These are phyloP conservation scores for Eupelmus urozonus DNA, from an alignment of 2,888 invertebrate species.

Conservation along the genomic window DNA sequence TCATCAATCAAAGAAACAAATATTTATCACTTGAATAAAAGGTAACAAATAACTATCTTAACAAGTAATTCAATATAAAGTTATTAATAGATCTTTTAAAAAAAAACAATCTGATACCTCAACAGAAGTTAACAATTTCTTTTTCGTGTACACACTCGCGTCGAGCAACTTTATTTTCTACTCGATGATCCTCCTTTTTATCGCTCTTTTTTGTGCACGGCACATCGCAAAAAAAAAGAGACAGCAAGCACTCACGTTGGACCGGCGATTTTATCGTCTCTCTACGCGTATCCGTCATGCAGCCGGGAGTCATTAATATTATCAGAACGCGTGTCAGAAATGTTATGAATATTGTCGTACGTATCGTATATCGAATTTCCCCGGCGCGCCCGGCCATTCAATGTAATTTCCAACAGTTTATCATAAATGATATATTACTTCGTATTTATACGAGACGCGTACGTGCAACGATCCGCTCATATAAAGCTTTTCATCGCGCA, in stretches of 20 bases:
- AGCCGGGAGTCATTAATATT: slow-evolving; percentile 48
- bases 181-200: neutral
- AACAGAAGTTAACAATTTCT: no score
- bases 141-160: no score
- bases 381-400: slow-evolving; percentile 20
- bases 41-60: no score
- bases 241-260: neutral
- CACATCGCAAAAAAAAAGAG: neutral
- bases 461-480: neutral
- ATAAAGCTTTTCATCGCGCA: slow-evolving; percentile 39
- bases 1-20: no score
- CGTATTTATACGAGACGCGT: slow-evolving; percentile 28
- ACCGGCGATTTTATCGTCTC: slow-evolving; percentile 23
- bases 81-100: no score
- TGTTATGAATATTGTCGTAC: slow-evolving; percentile 58
- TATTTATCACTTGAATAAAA: no score
- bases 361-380: slow-evolving; percentile 45
- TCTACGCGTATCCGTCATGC: slow-evolving; percentile 28
- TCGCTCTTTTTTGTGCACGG: neutral
- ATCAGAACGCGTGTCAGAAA: slow-evolving; percentile 45
- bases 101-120: no score
- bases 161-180: no score
- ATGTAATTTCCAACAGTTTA: slow-evolving; percentile 54
- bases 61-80: no score
- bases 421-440: slow-evolving; percentile 57